These are phyloP conservation scores for Euphonia xanthogaster DNA, from an alignment of 2,797 vertebrate species.

Conservation along the genomic window DNA sequence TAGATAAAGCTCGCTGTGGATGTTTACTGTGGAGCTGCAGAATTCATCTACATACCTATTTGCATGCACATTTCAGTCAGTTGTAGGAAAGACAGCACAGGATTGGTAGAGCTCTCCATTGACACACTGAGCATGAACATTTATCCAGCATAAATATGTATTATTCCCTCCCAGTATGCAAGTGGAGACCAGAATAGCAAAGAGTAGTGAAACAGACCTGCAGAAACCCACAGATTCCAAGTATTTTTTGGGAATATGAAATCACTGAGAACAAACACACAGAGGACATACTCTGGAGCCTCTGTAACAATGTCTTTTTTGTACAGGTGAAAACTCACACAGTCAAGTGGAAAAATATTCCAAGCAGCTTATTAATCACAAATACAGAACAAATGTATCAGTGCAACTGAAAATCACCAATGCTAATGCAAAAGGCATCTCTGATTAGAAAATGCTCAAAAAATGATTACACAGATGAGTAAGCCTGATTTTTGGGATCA, in stretches of 20 bases:
- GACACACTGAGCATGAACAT: conserved; percentile 63
- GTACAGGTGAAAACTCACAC: conserved; percentile 18
- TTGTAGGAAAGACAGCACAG: not conserved
- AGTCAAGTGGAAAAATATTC: conserved; percentile 29
- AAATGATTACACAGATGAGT: conserved; percentile 56
- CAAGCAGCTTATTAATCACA: conserved; percentile 51
- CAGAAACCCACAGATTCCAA: not conserved
- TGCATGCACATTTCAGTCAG: conserved; percentile 65
- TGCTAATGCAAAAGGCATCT: conserved; percentile 39
- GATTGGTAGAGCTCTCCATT: conserved; percentile 56
- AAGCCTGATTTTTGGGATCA: conserved; percentile 49
- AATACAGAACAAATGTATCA: conserved; percentile 35
- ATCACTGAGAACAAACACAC: not conserved
- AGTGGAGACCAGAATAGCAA: conserved; percentile 37
- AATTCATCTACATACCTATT: conserved; percentile 74
- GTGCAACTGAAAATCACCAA: conserved; percentile 43
- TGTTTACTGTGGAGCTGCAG: conserved; percentile 53
- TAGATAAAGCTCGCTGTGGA: conserved; percentile 43
- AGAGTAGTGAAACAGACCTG: conserved; percentile 8
- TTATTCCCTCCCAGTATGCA: conserved; percentile 58
- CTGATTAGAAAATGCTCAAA: conserved; percentile 57
- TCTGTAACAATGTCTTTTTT: not conserved
- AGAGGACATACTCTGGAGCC: not conserved
- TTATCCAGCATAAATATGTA: conserved; percentile 70
- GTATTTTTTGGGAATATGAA: not conserved